A percentile compares a stretch with the other conserved stretches of the same genome.
phyloP scores from a whole-genome alignment of 2,797 vertebrate species.

The Phoeniculus purpureus region DNA sequence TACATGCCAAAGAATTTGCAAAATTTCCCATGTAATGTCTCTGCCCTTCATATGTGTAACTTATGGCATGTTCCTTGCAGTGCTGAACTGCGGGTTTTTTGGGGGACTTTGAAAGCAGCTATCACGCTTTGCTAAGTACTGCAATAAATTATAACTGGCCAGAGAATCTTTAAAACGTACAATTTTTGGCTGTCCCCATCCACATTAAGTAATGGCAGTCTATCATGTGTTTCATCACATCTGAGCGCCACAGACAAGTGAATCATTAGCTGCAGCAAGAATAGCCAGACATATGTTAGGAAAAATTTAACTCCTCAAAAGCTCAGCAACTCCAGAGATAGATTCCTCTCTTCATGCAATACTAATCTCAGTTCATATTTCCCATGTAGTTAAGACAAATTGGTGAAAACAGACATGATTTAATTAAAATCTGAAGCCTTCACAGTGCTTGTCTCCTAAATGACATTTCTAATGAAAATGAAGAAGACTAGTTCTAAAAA shows the following conservation, averaged over 20 bases:
- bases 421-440: slow-evolving; percentile 60
- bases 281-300: slow-evolving; percentile 56
- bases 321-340: slow-evolving; percentile 25
- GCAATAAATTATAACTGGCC: slow-evolving; percentile 6
- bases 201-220: slow-evolving; percentile 53
- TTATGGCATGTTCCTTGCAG: neutral
- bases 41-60: neutral
- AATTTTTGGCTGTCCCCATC: slow-evolving; percentile 32
- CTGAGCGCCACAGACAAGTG: slow-evolving; percentile 37
- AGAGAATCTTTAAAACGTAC: slow-evolving; percentile 16
- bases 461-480: slow-evolving; percentile 51
- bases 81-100: neutral
- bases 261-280: slow-evolving; percentile 58
- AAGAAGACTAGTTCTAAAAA: slow-evolving; percentile 27
- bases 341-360: slow-evolving; percentile 58
- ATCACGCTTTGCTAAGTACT: neutral
- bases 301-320: slow-evolving; percentile 66
- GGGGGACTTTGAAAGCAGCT: neutral
- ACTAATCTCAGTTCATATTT: slow-evolving; percentile 64
- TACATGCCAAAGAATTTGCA: neutral
- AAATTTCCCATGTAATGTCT: neutral
- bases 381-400: slow-evolving; percentile 58
- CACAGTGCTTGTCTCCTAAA: slow-evolving; percentile 20
- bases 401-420: slow-evolving; percentile 37
- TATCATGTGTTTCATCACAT: slow-evolving; percentile 48